These are phyloP conservation scores for Coreius guichenoti DNA, from an alignment of 2,797 vertebrate species.

Conservation along the genomic window DNA sequence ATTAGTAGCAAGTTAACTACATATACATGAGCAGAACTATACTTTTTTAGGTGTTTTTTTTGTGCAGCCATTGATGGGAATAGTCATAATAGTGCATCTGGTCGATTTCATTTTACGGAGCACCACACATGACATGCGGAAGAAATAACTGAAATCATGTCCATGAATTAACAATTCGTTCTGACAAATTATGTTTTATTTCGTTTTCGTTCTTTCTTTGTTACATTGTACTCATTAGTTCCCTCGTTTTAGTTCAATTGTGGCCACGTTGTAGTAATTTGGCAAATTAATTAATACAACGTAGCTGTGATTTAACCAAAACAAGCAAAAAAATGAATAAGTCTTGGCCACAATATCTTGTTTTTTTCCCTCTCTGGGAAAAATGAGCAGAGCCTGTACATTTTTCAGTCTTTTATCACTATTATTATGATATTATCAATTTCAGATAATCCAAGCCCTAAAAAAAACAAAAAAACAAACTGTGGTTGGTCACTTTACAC, in stretches of 20 bases:
- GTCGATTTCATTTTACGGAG: neutral
- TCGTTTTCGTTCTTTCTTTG: neutral
- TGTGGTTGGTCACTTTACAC: neutral
- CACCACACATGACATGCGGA: neutral
- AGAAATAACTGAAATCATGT: neutral
- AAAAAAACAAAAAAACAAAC: neutral
- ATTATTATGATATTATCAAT: neutral
- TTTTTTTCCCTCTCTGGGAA: neutral
- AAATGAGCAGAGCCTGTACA: neutral
- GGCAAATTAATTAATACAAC: neutral
- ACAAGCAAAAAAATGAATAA: neutral
- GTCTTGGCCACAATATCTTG: neutral
- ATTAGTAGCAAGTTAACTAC: neutral
- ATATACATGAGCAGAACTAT: neutral
- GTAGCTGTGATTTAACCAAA: neutral
- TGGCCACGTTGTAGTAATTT: neutral
- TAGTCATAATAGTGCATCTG: neutral
- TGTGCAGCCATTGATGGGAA: neutral
- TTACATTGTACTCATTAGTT: neutral
- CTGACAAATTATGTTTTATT: neutral
- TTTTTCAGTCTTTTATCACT: neutral
- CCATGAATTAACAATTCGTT: neutral
- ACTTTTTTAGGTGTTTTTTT: neutral
- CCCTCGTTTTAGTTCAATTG: neutral
- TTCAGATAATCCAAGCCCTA: neutral